Evolutionary conservation across 1,140 invertebrate species (phyloP).

Genomic region (Drosophila virilis): DNA sequence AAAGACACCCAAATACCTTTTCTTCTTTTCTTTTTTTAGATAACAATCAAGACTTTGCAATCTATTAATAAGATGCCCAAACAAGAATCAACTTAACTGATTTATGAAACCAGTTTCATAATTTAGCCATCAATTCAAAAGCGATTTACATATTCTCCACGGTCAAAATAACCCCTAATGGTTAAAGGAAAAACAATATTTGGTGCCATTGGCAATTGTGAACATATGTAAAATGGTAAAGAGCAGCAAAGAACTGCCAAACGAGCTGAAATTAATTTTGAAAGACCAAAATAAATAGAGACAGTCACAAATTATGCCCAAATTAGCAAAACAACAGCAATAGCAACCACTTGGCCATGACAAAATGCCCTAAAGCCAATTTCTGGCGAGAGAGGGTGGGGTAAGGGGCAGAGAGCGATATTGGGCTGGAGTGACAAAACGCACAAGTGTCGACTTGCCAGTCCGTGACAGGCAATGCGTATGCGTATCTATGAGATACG

Average conservation of each 20-base stretch:
- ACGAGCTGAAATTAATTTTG: slow-evolving; percentile 70
- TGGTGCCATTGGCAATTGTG: slow-evolving; percentile 51
- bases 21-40: no score
- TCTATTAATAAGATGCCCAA: slow-evolving; percentile 1
- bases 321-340: slow-evolving; percentile 76
- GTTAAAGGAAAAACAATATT: background rate
- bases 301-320: slow-evolving; percentile 83
- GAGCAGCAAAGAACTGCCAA: slow-evolving; percentile 22
- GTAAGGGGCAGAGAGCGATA: background rate
- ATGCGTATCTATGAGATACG: slow-evolving; percentile 74
- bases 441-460: slow-evolving; percentile 51
- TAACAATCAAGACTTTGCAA: background rate
- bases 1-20: no score
- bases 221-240: slow-evolving; percentile 68
- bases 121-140: slow-evolving; percentile 49
- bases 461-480: slow-evolving; percentile 30
- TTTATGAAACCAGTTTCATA: slow-evolving; percentile 44
- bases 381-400: background rate
- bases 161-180: slow-evolving; percentile 11
- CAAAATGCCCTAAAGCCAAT: slow-evolving; percentile 33
- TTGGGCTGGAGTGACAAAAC: background rate
- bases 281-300: slow-evolving; percentile 72
- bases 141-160: slow-evolving; percentile 35
- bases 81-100: slow-evolving; percentile 7
- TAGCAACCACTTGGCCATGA: slow-evolving; percentile 62